Evolutionary conservation across 2,797 vertebrate genomes (phyloP).

Genomic region (Gastrophryne carolinensis): DNA sequence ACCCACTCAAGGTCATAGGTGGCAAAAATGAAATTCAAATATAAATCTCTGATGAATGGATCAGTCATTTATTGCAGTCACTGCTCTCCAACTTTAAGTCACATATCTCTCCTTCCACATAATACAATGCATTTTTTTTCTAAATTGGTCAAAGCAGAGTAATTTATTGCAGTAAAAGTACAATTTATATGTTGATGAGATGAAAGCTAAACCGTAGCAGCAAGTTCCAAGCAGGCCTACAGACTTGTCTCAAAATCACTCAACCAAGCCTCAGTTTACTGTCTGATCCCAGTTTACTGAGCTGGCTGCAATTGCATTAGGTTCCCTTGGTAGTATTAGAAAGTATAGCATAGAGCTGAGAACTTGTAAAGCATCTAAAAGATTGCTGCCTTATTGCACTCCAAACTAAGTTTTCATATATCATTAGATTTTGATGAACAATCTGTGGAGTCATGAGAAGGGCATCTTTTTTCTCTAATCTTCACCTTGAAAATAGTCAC

Average conservation of each 20-base stretch:
- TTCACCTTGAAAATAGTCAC: not conserved
- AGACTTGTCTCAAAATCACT: slow-evolving; percentile 7
- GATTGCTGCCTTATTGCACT: not conserved
- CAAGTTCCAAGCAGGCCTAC: not conserved
- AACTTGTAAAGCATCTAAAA: not conserved
- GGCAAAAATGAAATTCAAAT: not conserved
- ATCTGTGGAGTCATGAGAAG: too few species aligned
- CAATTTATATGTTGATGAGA: slow-evolving; percentile 39
- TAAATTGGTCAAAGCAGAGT: slow-evolving; percentile 1
- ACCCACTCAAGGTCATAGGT: not conserved
- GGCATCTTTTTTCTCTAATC: not conserved
- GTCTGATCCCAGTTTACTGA: not conserved
- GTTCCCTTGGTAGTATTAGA: not conserved
- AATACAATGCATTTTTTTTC: not conserved
- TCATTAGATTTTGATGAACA: not conserved
- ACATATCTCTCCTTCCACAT: not conserved
- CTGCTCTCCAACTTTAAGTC: not conserved
- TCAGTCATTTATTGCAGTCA: not conserved
- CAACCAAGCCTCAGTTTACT: slow-evolving; percentile 11
- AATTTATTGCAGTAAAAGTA: slow-evolving; percentile 30
- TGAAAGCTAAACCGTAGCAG: not conserved
- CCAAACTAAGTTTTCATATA: slow-evolving; percentile 1
- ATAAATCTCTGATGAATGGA: not conserved
- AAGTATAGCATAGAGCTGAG: not conserved
- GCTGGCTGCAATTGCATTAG: not conserved